A percentile compares a stretch with the other conserved stretches of the same genome.
phyloP scores from a whole-genome alignment of 2,888 invertebrate genomes.

The Ennomos fuscantarius region DNA sequence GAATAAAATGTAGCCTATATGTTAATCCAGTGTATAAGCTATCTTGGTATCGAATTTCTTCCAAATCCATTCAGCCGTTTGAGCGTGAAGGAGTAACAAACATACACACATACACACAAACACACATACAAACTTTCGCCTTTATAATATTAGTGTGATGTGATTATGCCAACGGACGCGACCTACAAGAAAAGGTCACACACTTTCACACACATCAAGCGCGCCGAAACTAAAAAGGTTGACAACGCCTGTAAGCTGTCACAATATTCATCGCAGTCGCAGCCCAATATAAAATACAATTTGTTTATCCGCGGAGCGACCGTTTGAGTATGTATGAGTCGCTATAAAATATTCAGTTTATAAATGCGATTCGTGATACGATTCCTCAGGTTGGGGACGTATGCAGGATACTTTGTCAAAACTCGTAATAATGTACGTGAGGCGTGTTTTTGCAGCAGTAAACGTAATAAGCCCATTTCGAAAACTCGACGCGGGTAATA shows the following conservation, averaged over 20 bases:
- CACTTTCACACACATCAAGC: no score
- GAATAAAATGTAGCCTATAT: no score
- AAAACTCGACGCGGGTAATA: slow-evolving; percentile 26
- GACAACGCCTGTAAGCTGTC: not conserved
- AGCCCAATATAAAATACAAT: slow-evolving; percentile 51
- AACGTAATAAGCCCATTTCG: slow-evolving; percentile 37
- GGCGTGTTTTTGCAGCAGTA: slow-evolving; percentile 30
- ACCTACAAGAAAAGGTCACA: no score
- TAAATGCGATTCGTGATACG: slow-evolving; percentile 54
- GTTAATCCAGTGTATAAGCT: no score
- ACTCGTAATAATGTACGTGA: slow-evolving; percentile 42
- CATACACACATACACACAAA: no score
- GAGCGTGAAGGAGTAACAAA: no score
- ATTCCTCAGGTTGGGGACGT: slow-evolving; percentile 43
- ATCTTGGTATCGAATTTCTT: no score
- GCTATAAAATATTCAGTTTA: slow-evolving; percentile 57
- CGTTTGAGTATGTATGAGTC: slow-evolving; percentile 51
- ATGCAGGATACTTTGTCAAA: slow-evolving; percentile 41
- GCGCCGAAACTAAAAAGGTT: no score
- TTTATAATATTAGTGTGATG: no score
- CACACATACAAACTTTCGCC: no score
- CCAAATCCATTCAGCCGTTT: no score
- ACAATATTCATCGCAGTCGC: slow-evolving; percentile 22
- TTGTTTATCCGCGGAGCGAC: slow-evolving; percentile 47
- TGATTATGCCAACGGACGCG: no score